Evolutionary conservation across 1,140 invertebrate species (phyloP).

Genomic region (Myzus persicae): DNA sequence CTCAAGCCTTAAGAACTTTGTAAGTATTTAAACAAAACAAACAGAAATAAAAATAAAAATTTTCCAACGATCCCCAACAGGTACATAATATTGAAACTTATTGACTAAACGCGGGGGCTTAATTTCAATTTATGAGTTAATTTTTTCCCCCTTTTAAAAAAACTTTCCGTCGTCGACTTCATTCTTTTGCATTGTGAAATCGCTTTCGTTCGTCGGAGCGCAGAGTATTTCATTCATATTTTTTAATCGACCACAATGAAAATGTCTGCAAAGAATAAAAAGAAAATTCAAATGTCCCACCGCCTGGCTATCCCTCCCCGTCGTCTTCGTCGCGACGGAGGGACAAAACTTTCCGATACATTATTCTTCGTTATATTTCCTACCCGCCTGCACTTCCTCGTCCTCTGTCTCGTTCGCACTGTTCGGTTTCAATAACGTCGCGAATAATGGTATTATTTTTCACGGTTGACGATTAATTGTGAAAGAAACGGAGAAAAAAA

Average conservation of each 20-base stretch:
- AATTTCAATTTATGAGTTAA: conserved; percentile 50
- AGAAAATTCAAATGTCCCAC: conserved; percentile 1
- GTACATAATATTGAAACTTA: conserved; percentile 43
- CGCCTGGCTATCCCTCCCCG: background rate
- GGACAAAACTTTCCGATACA: conserved; percentile 50
- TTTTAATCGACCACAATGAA: conserved; percentile 42
- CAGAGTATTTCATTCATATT: background rate
- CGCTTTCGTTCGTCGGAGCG: background rate
- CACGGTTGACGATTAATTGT: conserved; percentile 7
- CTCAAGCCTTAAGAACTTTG: conserved; percentile 80
- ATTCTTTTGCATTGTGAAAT: conserved; percentile 38
- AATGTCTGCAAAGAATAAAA: background rate
- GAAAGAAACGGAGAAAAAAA: background rate
- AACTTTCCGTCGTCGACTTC: background rate
- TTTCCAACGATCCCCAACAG: background rate
- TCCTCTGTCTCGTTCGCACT: background rate
- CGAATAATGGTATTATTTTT: conserved; percentile 47
- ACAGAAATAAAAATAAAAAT: background rate
- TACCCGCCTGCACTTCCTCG: background rate
- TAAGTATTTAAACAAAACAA: conserved; percentile 67
- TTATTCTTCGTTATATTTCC: conserved; percentile 50
- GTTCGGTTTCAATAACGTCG: conserved; percentile 15
- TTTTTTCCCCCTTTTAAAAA: conserved; percentile 15
- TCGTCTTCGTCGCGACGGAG: background rate
- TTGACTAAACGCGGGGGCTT: background rate